Evolutionary conservation across 1,140 invertebrate genomes (phyloP), one percentile per base, ranked within the genome.

Genomic region (Pogonomyrmex barbatus): DNA sequence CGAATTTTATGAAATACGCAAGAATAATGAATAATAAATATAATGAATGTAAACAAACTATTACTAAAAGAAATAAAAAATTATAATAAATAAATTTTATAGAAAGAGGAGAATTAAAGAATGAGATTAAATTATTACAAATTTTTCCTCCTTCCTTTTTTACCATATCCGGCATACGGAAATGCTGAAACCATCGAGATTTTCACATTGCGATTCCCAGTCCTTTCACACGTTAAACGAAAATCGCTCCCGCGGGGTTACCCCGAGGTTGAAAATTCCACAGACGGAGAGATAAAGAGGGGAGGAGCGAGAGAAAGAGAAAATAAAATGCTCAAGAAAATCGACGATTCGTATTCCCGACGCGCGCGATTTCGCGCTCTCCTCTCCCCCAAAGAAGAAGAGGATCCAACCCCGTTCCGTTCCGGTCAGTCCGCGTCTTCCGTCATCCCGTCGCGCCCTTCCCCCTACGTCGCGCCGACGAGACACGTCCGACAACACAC

Each of bases 401-500:
- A 68, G 65, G 56, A 77, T 68, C 45, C 56, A 77, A 73, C n/a
- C n/a, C 50, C 45, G 54, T 76, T 42, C 45, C 52, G 54, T 75
- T 56, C 58, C 75, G 56, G 52, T 62, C 58, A 52, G 65, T 33
- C 42, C 54, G 65, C 65, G 50, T 84, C 63, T 63, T 50, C 30
- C 75, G 73, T 85, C 62, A 63, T 89, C 39, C 60, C 65, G 42
- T 78, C 71, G 17, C 24, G 14, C 81, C 30, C 17, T 73, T 67
- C 45, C 60, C 58, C 63, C 70, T 54, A 30, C 54, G n/a, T 45
- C 68, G 10, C 33, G 39, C 30, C 45, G 56, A 14, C 63, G 47
- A 86, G 52, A 42, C 39, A 68, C 60, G 56, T 45, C 62, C 77
- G 71, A 78, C 45, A 82, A 60, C 70, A 36, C 82, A 90, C 86